Evolutionary conservation across 2,113 vertebrate genomes (phyloP).

Genomic region (Rhea pennata): DNA sequence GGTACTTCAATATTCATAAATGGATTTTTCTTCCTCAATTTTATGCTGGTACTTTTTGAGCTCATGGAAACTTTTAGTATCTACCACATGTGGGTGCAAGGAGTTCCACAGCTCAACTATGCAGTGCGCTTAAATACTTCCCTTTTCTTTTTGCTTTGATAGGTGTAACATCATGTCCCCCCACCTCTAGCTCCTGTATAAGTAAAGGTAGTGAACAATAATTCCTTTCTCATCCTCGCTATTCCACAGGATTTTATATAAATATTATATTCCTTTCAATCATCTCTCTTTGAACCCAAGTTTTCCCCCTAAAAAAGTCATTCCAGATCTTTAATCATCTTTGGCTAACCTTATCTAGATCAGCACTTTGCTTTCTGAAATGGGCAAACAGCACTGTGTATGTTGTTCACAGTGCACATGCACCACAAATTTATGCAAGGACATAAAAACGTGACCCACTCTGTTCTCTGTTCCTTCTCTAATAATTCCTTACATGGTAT

Average conservation of each 20-base stretch:
- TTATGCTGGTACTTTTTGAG: background rate
- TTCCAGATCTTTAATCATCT: background rate
- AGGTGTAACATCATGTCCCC: background rate
- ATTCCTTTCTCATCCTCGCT: background rate
- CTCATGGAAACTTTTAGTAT: background rate
- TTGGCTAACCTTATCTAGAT: background rate
- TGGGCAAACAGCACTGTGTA: background rate
- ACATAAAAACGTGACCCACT: background rate
- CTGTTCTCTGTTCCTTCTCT: background rate
- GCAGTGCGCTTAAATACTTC: background rate
- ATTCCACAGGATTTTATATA: background rate
- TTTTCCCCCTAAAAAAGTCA: background rate
- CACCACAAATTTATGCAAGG: background rate
- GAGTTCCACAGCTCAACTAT: background rate
- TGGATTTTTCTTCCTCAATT: background rate
- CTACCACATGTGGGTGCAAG: background rate
- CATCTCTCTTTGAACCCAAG: background rate
- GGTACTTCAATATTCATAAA: background rate
- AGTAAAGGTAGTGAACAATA: background rate
- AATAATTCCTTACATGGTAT: background rate
- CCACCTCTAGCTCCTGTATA: background rate
- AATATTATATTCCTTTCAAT: background rate
- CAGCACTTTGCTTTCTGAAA: background rate
- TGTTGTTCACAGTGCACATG: background rate
- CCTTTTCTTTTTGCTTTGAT: background rate